Evolutionary conservation across 2,888 invertebrate genomes (phyloP), one percentile per base, ranked within the genome.

Genomic region (Malthinus flaveolus): DNA sequence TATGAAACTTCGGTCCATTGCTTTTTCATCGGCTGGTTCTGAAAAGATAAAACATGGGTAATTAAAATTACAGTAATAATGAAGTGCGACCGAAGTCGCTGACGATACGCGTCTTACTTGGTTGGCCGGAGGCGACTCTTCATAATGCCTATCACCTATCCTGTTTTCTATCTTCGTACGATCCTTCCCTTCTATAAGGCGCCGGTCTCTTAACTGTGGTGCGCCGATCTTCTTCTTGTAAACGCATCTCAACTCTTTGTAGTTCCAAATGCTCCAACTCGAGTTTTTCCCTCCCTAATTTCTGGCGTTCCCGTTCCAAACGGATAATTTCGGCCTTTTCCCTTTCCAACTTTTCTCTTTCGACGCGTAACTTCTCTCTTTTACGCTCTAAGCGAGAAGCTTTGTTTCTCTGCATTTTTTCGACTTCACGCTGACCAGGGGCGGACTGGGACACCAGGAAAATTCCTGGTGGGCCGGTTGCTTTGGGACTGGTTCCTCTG

Each of bases 261-360:
- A 95, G 79, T 72, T 95, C 94, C 68, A 94, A 83, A 68, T 93
- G 86, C 74, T 95, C 95, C 67, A 89, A 73, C 66, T 84, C 84
- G 36, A 79, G 63, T 62, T 77, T 76, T 59, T 77, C 76, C 3
- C 83, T 76, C 70, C 87, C 87, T 49, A 85, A 68, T 46, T 91
- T 86, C 72, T 93, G 93, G 47, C 93, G 84, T 75, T 95, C 95
- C 10, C 93, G 84, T 75, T 95, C 93, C 64, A 94, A 76, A 49
- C 91, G 86, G 65, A 95, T 80, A 15, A 95, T 77, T 73, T 95
- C 94, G 11, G 90, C 89, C 78, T 92, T 92, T 74, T 95, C 94
- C 2, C 91, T 85, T 74, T 96, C 96, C 51, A 95, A 87, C 67
- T 89, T 87, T 70, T 94, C 94, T 13, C 93, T 85, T 78, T 96